Percentiles rank a stretch among this genome's conserved stretches.
Conservation (phyloP, 2,888 invertebrate species). For the Sinohyriopsis cumingii region DNA sequence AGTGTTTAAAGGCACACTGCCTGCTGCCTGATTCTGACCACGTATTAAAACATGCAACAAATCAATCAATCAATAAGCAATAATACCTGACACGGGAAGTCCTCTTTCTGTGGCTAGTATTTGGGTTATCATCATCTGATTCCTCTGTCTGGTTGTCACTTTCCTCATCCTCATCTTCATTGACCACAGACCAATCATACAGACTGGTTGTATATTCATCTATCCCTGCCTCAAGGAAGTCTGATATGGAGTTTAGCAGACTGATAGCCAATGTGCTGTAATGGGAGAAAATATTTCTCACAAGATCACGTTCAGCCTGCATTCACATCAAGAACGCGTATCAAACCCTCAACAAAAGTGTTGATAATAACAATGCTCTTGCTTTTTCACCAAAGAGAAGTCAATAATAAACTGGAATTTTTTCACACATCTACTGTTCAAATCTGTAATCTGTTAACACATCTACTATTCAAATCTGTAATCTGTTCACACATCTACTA, state of each 20-base stretch:
- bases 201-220: constrained; percentile 70
- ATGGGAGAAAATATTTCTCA: constrained; percentile 26
- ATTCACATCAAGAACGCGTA: neutral
- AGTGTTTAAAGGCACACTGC: too few species aligned
- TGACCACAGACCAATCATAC: constrained; percentile 58
- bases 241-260: constrained; percentile 75
- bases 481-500: too few species aligned
- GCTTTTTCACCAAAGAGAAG: too few species aligned
- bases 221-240: constrained; percentile 73
- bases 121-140: constrained; percentile 24
- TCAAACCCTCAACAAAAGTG: neutral
- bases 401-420: too few species aligned
- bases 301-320: neutral
- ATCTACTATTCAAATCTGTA: too few species aligned
- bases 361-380: neutral
- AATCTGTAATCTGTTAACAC: too few species aligned
- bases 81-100: constrained; percentile 21
- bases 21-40: too few species aligned
- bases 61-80: too few species aligned
- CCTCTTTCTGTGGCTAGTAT: constrained; percentile 11
- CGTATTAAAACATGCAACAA: too few species aligned
- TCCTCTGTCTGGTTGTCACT: constrained; percentile 23
- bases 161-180: constrained; percentile 32
- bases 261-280: constrained; percentile 75
- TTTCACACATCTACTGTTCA: too few species aligned